Conservation (phyloP, 2,797 vertebrate species). For the Poecilia wingei region DNA sequence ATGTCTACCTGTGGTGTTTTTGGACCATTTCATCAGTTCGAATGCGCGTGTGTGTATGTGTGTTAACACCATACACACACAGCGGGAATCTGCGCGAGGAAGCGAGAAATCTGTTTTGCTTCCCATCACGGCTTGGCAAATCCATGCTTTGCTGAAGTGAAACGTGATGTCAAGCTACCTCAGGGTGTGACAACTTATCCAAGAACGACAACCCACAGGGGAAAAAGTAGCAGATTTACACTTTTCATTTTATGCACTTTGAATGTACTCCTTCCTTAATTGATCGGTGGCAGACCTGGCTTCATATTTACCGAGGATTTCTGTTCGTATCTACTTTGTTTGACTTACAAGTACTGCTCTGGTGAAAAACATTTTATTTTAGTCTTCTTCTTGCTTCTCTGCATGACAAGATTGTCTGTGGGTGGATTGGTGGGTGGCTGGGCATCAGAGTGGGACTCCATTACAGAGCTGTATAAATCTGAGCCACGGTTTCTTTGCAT, state of each 20-base stretch:
- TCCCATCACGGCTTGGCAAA: background rate
- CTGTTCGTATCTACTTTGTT: background rate
- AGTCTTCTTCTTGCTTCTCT: conserved; percentile 8
- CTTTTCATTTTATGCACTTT: background rate
- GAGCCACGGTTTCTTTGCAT: conserved; percentile 46
- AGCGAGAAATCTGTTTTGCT: conserved; percentile 6
- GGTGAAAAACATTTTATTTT: conserved; percentile 9
- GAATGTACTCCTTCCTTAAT: background rate
- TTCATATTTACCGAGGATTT: background rate
- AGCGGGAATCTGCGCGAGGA: conserved; percentile 1
- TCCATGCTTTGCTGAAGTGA: conserved; percentile 25
- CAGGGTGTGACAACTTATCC: conserved; percentile 32
- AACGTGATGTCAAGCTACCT: conserved; percentile 29
- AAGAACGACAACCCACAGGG: conserved; percentile 28
- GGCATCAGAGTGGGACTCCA: conserved; percentile 26
- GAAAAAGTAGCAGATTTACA: conserved; percentile 38
- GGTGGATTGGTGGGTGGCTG: conserved; percentile 44
- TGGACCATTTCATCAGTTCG: background rate
- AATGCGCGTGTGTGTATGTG: background rate
- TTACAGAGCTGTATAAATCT: conserved; percentile 25
- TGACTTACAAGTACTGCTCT: conserved; percentile 3
- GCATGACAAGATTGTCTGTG: conserved; percentile 35
- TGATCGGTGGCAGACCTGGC: background rate
- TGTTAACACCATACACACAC: background rate
- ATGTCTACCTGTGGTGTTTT: background rate